Conservation (phyloP, 2,888 invertebrate genomes). For the Agrotis exclamationis region DNA sequence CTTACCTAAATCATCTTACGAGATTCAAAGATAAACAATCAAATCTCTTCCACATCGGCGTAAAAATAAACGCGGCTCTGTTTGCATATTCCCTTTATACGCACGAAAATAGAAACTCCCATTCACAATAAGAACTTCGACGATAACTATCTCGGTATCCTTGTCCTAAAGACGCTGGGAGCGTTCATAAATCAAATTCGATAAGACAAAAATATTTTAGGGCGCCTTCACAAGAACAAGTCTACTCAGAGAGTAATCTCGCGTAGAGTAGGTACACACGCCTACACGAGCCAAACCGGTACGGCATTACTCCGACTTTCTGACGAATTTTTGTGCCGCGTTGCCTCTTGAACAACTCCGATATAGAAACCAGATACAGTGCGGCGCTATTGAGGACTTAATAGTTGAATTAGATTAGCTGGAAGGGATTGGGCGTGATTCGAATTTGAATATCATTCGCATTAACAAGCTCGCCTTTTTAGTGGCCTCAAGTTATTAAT, state of each 20-base stretch:
- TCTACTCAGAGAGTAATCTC: slow-evolving; percentile 58
- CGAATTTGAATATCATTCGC: slow-evolving; percentile 58
- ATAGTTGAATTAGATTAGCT: slow-evolving; percentile 68
- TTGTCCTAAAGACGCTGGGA: slow-evolving; percentile 52
- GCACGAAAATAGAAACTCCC: slow-evolving; percentile 48
- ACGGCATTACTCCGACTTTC: slow-evolving; percentile 68
- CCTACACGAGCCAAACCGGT: slow-evolving; percentile 74
- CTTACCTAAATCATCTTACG: slow-evolving; percentile 33
- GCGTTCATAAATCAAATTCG: slow-evolving; percentile 67
- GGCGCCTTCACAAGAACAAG: slow-evolving; percentile 52
- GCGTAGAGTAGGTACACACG: slow-evolving; percentile 53
- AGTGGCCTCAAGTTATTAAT: slow-evolving; percentile 45
- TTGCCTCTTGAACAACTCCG: slow-evolving; percentile 74
- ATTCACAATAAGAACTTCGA: slow-evolving; percentile 51
- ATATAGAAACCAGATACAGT: slow-evolving; percentile 83
- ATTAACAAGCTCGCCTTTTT: slow-evolving; percentile 52
- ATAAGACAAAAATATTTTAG: slow-evolving; percentile 67
- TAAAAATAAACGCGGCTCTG: slow-evolving; percentile 49
- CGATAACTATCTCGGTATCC: slow-evolving; percentile 60
- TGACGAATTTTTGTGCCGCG: slow-evolving; percentile 79
- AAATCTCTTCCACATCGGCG: slow-evolving; percentile 21
- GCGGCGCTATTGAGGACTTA: slow-evolving; percentile 71
- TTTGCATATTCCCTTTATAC: slow-evolving; percentile 52
- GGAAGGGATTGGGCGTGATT: slow-evolving; percentile 64
- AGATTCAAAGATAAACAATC: slow-evolving; percentile 46